Base-by-base conservation (phyloP, 2,888 invertebrate genomes). In the Aleiodes testaceus region DNA sequence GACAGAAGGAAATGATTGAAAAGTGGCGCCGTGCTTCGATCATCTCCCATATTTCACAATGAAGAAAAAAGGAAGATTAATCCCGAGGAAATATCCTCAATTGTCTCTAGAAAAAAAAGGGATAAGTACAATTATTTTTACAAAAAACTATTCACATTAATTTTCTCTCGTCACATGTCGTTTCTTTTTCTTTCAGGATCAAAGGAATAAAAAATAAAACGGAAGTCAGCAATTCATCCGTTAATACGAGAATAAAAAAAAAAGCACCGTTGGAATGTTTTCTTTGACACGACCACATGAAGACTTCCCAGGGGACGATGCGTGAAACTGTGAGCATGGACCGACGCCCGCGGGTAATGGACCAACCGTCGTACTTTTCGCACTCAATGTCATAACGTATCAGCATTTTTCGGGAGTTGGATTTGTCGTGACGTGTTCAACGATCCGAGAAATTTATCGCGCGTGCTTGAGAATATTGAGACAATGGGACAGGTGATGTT, bases 361-460 rank as follows among this genome's bases (percentile, higher is more conserved):
- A 61, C 69, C 71, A 73, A 76, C 75, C 77, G 74, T 59, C 70
- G 61, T 68, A 70, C 66, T 69, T 63, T 63, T 75, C 76, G 75
- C 75, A 75, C 73, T 72, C 66, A 44, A 67, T 59, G 75, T 72
- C 74, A 61, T 72, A 71, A 70, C 66, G 52, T 42, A 66, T 67
- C 50, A 59, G 20, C 5, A 67, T 63, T 44, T 64, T 45, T 36
- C 12, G 44, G 50, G 26, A 63, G 20, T 30, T 22, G 50, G 45
- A 69, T 71, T 52, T n/a, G 67, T 65, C 47, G 68, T 75, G 82
- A 86, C 86, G 81, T 83, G 80, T 80, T 75, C 83, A 84, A 59
- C 82, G 83, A 77, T 69, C 80, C 79, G 84, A 79, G 75, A 84
- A 85, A 83, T 80, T 81, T 81, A 80, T 80, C 79, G 81, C 78